Percentiles rank a stretch among this genome's conserved stretches.
Evolutionary conservation across 2,888 invertebrate species (phyloP).

Genomic region (Arge pagana): DNA sequence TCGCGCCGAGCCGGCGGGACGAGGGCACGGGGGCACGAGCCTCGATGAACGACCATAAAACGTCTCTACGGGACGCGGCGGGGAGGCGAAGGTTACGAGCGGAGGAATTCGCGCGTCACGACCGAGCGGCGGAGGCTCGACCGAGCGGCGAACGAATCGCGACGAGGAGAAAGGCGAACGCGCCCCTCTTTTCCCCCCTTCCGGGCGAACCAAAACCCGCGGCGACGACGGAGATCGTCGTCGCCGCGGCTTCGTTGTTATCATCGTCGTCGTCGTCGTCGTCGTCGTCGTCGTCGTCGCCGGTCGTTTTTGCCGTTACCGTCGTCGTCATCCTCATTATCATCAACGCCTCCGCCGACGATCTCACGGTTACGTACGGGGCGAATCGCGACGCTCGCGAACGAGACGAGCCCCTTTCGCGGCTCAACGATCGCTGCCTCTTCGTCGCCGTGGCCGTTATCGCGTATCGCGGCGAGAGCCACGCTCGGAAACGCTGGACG

Average conservation of each 20-base stretch:
- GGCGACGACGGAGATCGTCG: no score
- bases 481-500: no score
- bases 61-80: no score
- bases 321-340: no score
- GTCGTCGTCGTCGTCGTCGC: constrained; percentile 18
- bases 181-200: constrained; percentile 23
- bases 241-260: background rate
- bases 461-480: no score
- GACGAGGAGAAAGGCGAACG: constrained; percentile 39
- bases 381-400: no score
- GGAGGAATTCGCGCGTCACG: constrained; percentile 32
- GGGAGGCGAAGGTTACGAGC: background rate
- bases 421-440: no score
- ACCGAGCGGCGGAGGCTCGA: constrained; percentile 44
- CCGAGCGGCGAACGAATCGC: constrained; percentile 42
- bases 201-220: background rate
- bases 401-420: no score
- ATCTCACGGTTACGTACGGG: no score
- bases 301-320: constrained; percentile 24
- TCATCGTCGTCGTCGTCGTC: background rate
- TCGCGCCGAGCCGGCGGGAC: no score
- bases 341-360: constrained; percentile 12
- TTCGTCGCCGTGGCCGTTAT: no score
- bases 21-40: constrained; percentile 31
- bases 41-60: no score